Percentiles rank a stretch among this genome's conserved stretches.
phyloP scores from a whole-genome alignment of 2,113 vertebrate genomes.

The Tinamus guttatus region DNA sequence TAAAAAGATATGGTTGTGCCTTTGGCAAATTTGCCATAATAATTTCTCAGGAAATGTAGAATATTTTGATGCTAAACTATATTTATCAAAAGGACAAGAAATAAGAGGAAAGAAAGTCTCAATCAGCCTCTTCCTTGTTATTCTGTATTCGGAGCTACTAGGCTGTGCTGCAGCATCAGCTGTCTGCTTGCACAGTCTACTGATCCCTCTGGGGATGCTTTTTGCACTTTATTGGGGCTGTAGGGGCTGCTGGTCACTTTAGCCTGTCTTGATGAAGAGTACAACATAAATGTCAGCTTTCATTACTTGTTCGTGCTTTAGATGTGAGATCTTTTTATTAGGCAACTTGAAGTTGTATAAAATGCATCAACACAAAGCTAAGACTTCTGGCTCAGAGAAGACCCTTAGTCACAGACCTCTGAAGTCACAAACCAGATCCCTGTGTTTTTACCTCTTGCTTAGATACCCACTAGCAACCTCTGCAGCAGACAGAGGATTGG shows the following conservation, averaged over 20 bases:
- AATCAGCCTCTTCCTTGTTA: not conserved
- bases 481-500: not conserved
- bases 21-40: conserved; percentile 9
- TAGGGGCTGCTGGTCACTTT: not conserved
- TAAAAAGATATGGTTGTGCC: not conserved
- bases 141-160: not conserved
- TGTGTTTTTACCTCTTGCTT: not conserved
- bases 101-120: not conserved
- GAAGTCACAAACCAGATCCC: not conserved
- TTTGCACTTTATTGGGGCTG: not conserved
- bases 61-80: conserved; percentile 42
- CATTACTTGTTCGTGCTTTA: not conserved
- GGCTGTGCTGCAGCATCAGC: not conserved
- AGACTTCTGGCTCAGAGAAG: not conserved
- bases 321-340: not conserved
- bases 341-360: not conserved
- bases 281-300: not conserved
- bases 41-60: conserved; percentile 27
- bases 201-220: not conserved
- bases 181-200: not conserved
- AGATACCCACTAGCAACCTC: not conserved
- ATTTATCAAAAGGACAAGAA: conserved; percentile 24
- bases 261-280: not conserved
- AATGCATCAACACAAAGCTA: not conserved
- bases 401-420: not conserved